These are phyloP conservation scores for Cheilosia urbana DNA, from an alignment of 2,888 invertebrate genomes.

Conservation along the genomic window DNA sequence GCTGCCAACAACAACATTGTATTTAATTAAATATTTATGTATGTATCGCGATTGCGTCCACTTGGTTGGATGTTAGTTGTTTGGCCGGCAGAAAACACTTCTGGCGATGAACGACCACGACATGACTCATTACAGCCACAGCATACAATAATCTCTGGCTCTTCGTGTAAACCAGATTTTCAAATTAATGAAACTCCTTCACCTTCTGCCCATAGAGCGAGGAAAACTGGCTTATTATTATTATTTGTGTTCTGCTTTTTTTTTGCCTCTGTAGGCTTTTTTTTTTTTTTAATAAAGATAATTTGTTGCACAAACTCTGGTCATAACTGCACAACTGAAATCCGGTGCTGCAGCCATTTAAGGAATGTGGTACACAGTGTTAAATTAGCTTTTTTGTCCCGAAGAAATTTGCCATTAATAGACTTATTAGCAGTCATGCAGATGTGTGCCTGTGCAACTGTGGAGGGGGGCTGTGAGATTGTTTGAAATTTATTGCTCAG, in stretches of 20 bases:
- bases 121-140: slow-evolving; percentile 68
- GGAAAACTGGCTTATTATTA: slow-evolving; percentile 73
- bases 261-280: slow-evolving; percentile 36
- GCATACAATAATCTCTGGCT: slow-evolving; percentile 58
- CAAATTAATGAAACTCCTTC: slow-evolving; percentile 75
- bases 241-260: slow-evolving; percentile 14
- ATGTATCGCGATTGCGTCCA: slow-evolving; percentile 33
- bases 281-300: slow-evolving; percentile 67
- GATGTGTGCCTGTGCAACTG: not conserved
- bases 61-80: slow-evolving; percentile 42
- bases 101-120: slow-evolving; percentile 67
- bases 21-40: slow-evolving; percentile 53
- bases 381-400: slow-evolving; percentile 58
- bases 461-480: slow-evolving; percentile 5
- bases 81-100: slow-evolving; percentile 42
- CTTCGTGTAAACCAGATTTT: slow-evolving; percentile 75
- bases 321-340: slow-evolving; percentile 69
- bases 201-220: slow-evolving; percentile 60
- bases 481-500: slow-evolving; percentile 34
- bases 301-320: slow-evolving; percentile 73
- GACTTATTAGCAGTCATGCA: slow-evolving; percentile 65
- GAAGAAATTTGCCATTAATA: slow-evolving; percentile 64
- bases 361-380: slow-evolving; percentile 75
- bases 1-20: slow-evolving; percentile 17
- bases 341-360: slow-evolving; percentile 72